These are phyloP conservation scores for Antrozous pallidus DNA, from an alignment of 2,797 vertebrate species.

Conservation along the genomic window DNA sequence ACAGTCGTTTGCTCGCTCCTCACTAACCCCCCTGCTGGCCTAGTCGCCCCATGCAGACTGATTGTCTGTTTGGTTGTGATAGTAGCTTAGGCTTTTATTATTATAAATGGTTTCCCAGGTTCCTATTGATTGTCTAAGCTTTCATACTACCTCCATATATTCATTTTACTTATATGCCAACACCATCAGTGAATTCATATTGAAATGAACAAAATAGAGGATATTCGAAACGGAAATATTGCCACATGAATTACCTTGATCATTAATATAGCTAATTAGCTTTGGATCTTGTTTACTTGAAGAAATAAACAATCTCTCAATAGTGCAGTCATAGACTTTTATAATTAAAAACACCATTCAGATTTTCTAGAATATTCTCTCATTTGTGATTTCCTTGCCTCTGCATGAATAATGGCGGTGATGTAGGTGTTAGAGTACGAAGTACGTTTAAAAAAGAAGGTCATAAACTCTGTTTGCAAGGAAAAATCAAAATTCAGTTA, in stretches of 20 bases:
- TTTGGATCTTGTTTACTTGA: background rate
- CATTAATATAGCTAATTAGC: background rate
- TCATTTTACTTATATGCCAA: background rate
- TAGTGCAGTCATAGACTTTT: background rate
- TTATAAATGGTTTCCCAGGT: background rate
- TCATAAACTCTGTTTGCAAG: background rate
- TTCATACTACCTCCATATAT: background rate
- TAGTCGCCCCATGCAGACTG: too few species aligned
- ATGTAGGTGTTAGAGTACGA: background rate
- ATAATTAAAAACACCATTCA: background rate
- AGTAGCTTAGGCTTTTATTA: too few species aligned
- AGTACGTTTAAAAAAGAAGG: background rate
- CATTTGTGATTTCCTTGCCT: background rate
- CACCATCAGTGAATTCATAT: slow-evolving; percentile 6
- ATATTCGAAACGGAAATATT: background rate
- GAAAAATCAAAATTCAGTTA: background rate
- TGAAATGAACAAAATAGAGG: background rate
- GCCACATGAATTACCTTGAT: background rate
- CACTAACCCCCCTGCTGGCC: too few species aligned
- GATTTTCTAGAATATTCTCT: background rate
- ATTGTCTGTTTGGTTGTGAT: too few species aligned
- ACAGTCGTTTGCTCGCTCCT: too few species aligned
- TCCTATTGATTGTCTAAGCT: background rate
- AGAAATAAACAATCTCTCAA: slow-evolving; percentile 22
- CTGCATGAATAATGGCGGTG: background rate